Evolutionary conservation across 1,140 invertebrate species (phyloP).

Genomic region (Argopecten irradians): DNA sequence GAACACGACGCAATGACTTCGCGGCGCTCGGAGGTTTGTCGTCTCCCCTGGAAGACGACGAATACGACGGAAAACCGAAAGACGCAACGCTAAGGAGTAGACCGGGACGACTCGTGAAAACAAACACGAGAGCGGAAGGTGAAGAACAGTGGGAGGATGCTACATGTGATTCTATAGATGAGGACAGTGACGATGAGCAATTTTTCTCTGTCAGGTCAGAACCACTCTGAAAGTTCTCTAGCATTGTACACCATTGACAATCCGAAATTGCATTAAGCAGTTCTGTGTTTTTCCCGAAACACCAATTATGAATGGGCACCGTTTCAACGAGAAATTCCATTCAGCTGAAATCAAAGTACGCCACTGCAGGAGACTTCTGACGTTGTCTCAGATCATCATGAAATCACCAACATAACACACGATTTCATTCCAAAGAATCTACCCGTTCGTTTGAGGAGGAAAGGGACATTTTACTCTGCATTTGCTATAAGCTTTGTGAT

Average conservation of each 20-base stretch:
- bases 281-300: background rate
- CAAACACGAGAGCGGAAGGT: conserved; percentile 30
- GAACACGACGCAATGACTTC: background rate
- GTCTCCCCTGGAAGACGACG: conserved; percentile 41
- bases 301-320: background rate
- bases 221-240: background rate
- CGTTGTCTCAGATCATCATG: background rate
- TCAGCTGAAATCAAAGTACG: background rate
- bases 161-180: conserved; percentile 57
- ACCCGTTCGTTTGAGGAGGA: no score
- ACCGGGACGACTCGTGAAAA: conserved; percentile 34
- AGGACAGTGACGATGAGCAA: conserved; percentile 46
- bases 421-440: no score
- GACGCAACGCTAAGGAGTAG: conserved; percentile 12
- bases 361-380: background rate
- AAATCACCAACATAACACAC: background rate
- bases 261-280: background rate
- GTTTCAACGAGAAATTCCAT: background rate
- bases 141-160: conserved; percentile 47
- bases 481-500: no score
- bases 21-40: background rate
- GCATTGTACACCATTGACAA: background rate
- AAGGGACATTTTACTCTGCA: no score
- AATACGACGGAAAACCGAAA: background rate
- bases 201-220: conserved; percentile 46